Conservation (phyloP, 92 coral and sea anemone genomes). For the Desmophyllum pertusum region DNA sequence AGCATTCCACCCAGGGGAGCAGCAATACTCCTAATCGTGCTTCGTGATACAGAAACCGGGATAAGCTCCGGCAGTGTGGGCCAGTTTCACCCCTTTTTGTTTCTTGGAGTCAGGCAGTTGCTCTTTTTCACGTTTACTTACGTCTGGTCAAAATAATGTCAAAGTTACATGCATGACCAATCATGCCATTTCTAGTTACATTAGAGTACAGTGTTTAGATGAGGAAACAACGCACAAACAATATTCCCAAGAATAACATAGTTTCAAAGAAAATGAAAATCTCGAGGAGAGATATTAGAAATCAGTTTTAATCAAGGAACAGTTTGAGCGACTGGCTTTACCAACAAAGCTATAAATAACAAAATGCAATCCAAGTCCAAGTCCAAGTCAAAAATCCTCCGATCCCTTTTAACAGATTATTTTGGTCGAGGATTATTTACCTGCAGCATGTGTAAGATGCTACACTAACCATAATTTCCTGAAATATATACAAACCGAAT, state of each 20-base stretch:
- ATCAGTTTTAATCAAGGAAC: neutral
- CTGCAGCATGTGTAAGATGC: neutral
- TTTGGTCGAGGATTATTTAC: neutral
- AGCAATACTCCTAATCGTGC: no score
- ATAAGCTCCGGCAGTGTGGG: no score
- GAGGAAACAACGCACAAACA: neutral
- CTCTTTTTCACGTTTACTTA: no score
- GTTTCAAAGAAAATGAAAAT: neutral
- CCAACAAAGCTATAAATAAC: neutral
- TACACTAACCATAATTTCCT: no score
- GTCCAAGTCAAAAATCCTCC: no score
- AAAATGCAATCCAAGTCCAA: no score
- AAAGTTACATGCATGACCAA: neutral
- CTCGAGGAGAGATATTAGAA: neutral
- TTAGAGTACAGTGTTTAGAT: no score
- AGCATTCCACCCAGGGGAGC: no score
- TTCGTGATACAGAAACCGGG: no score
- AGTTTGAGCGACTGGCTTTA: neutral
- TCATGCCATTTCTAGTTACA: no score
- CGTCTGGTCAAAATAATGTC: no score
- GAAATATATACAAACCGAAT: neutral
- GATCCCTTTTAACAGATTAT: neutral
- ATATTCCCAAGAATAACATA: neutral
- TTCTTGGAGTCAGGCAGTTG: no score
- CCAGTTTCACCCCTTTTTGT: neutral